Percentiles rank a stretch among this genome's conserved stretches.
Evolutionary conservation across 1,140 invertebrate genomes (phyloP).

Genomic region (Eciton burchellii): DNA sequence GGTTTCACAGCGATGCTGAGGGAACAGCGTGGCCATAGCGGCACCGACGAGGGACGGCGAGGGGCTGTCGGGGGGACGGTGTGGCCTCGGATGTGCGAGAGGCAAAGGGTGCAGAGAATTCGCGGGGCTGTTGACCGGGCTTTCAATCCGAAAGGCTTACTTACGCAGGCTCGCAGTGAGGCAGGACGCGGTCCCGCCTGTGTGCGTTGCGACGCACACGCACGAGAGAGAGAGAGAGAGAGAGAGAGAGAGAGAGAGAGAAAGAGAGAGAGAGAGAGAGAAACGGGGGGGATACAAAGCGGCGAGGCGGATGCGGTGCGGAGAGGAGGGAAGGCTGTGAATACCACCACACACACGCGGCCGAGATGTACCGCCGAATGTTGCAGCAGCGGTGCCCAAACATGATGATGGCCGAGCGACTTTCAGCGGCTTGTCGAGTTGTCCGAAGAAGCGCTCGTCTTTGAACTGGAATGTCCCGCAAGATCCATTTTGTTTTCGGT

Average conservation of each 20-base stretch:
- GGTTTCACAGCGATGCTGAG: slow-evolving; percentile 34
- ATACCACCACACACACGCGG: slow-evolving; percentile 53
- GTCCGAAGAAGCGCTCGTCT: background rate
- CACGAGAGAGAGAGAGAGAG: slow-evolving; percentile 8
- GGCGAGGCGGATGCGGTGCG: background rate
- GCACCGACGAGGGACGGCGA: background rate
- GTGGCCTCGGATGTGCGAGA: background rate
- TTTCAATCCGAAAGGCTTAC: slow-evolving; percentile 80
- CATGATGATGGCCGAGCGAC: background rate
- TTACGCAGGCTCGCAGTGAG: slow-evolving; percentile 83
- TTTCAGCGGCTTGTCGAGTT: background rate
- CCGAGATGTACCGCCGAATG: slow-evolving; percentile 59
- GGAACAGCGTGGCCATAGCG: background rate
- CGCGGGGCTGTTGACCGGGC: slow-evolving; percentile 81
- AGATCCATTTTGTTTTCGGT: background rate
- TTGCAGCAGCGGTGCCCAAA: slow-evolving; percentile 70
- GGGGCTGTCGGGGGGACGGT: background rate
- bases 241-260: slow-evolving; percentile 19
- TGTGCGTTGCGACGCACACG: slow-evolving; percentile 41
- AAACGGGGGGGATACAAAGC: background rate
- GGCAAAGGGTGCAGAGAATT: slow-evolving; percentile 64
- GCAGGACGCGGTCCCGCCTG: slow-evolving; percentile 80
- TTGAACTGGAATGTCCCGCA: background rate
- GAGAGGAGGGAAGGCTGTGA: slow-evolving; percentile 38
- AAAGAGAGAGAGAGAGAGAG: background rate